These are phyloP conservation scores for Amphiprion percula DNA, from an alignment of 2,113 vertebrate genomes.

Conservation along the genomic window DNA sequence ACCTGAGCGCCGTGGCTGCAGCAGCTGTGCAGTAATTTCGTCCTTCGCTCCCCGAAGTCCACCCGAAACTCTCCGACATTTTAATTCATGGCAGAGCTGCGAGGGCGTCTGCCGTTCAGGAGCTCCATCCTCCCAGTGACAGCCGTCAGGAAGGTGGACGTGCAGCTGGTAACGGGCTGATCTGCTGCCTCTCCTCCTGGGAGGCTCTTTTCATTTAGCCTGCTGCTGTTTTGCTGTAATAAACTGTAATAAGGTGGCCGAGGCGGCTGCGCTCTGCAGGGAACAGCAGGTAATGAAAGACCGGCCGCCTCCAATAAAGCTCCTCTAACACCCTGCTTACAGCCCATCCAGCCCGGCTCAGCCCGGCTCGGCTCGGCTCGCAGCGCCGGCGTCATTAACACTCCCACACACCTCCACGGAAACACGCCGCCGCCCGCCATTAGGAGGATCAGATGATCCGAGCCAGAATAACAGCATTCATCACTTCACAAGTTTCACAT, in stretches of 20 bases:
- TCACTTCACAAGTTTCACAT: conserved; percentile 28
- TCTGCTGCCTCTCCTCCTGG: conserved; percentile 63
- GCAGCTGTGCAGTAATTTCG: conserved; percentile 51
- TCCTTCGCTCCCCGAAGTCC: conserved; percentile 54
- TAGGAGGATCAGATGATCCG: conserved; percentile 28
- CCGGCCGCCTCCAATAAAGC: conserved; percentile 77
- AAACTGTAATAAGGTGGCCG: conserved; percentile 80
- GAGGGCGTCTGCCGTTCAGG: conserved; percentile 10
- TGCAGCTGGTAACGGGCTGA: conserved; percentile 59
- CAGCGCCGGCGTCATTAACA: conserved; percentile 51
- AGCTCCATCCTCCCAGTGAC: conserved; percentile 11
- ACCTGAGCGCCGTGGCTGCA: conserved; percentile 7
- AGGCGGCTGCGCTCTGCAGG: conserved; percentile 69
- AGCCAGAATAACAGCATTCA: background rate
- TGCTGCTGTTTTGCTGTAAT: conserved; percentile 76
- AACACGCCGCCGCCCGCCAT: conserved; percentile 9
- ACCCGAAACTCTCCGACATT: conserved; percentile 40
- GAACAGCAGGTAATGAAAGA: conserved; percentile 80
- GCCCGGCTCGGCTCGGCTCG: conserved; percentile 50
- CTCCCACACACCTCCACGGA: conserved; percentile 36
- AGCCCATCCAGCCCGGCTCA: conserved; percentile 62
- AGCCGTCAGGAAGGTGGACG: conserved; percentile 38
- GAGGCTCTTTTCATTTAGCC: conserved; percentile 76
- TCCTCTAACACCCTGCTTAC: conserved; percentile 76
- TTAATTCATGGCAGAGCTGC: conserved; percentile 5